A percentile compares a stretch with the other conserved stretches of the same genome.
phyloP scores from a whole-genome alignment of 2,797 vertebrate species.

The Brotula barbata region DNA sequence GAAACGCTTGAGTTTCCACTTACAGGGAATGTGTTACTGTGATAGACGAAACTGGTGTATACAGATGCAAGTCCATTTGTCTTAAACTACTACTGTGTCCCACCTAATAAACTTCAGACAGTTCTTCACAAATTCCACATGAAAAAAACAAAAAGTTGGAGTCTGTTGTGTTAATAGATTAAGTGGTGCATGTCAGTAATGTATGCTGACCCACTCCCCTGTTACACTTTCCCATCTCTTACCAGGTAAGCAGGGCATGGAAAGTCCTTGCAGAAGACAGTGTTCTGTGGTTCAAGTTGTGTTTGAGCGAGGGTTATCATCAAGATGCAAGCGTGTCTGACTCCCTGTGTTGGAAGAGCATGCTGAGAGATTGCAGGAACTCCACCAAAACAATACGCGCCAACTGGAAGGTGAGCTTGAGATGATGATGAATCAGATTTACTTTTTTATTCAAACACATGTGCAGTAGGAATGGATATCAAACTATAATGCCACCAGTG shows the following conservation, averaged over 20 bases:
- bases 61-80: no score
- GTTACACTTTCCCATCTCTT: slow-evolving; percentile 38
- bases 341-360: slow-evolving; percentile 90
- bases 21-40: no score
- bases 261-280: slow-evolving; percentile 90
- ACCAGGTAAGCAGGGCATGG: slow-evolving; percentile 93
- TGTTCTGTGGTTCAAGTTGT: slow-evolving; percentile 90
- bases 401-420: slow-evolving; percentile 92
- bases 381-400: slow-evolving; percentile 81
- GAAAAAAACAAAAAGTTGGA: no score
- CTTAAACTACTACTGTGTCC: no score
- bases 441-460: neutral
- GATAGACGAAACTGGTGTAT: no score
- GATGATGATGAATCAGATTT: slow-evolving; percentile 1
- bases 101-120: no score
- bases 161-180: no score
- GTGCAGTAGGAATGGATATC: neutral
- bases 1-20: no score
- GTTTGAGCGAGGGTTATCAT: slow-evolving; percentile 85
- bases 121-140: no score
- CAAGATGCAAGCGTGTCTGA: slow-evolving; percentile 80
- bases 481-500: no score
- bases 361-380: slow-evolving; percentile 85
- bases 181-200: slow-evolving; percentile 53
- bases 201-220: slow-evolving; percentile 54